These are phyloP conservation scores for Cephalopachus bancanus DNA, from an alignment of 2,797 vertebrate species.

Conservation along the genomic window DNA sequence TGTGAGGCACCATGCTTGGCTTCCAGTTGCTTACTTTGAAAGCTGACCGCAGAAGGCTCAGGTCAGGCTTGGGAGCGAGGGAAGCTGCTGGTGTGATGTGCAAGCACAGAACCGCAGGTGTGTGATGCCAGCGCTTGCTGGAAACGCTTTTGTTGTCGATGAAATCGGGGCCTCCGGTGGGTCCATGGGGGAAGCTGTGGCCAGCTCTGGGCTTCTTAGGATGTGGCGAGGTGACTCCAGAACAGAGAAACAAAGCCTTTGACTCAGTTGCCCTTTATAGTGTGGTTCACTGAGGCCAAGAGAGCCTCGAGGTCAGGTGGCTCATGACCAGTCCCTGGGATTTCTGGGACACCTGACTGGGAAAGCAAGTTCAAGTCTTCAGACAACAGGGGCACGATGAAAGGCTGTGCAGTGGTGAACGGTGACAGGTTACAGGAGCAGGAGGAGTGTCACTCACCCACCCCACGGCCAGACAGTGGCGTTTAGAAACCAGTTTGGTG, in stretches of 20 bases:
- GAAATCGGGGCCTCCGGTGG: not conserved
- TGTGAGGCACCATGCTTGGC: too few relatives aligned
- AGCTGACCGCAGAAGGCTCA: not conserved
- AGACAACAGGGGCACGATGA: not conserved
- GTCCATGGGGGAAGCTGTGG: not conserved
- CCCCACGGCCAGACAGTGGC: fast-evolving
- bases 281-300: not conserved
- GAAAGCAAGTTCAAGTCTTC: not conserved
- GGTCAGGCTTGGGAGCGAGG: not conserved
- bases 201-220: not conserved
- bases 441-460: not conserved
- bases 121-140: not conserved
- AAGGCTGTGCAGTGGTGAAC: not conserved
- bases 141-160: not conserved
- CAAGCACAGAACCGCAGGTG: not conserved
- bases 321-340: not conserved
- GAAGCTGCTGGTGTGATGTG: not conserved
- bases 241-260: not conserved
- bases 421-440: not conserved
- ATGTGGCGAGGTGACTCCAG: not conserved
- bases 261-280: fast-evolving
- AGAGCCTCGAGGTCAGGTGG: not conserved
- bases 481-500: not conserved
- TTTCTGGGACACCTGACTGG: not conserved
- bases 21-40: too few relatives aligned